Base-by-base conservation (phyloP, 2,797 vertebrate species). In the Phoebastria nigripes region DNA sequence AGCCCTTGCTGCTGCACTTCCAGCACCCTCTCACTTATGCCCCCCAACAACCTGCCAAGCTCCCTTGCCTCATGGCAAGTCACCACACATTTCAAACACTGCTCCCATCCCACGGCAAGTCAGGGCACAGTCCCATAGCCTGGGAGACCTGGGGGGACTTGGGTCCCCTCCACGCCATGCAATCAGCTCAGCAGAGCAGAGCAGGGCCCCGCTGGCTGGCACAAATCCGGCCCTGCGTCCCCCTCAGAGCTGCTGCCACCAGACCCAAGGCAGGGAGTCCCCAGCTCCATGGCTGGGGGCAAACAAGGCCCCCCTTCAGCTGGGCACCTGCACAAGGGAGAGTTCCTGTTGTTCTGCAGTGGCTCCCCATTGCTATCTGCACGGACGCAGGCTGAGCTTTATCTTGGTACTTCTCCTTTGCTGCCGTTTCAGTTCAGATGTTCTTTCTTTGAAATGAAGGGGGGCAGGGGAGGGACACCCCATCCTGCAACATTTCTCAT, bases 271-370 rank as follows among this genome's bases (percentile, higher is more conserved):
- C 56, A 20, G 9, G 29, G 44, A 44, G 62, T 24, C 4, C 41
- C 59, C 62, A 79, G 31, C 24, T 28, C 65, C n/a, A 4, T 1
- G 5, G 4, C 77, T 17, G 54, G 31, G 51, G 58, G 31, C 14
- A 31, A 8, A 5, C 1, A 2, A 15, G 17, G 22, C 17, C 71
- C 22, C 25, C 6, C 24, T 42, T 21, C 12, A 13, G 15, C 73
- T 12, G 29, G 39, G 29, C 65, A 26, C 37, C 20, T 7, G 2
- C 22, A 4, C 0, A 0, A 66, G 31, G 55, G 12, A 10, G 15
- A 25, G 55, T 16, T 79, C 51, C 58, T 72, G 55, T 26, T n/a
- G 52, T 35, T 22, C 21, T 52, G 47, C 20, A 59, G 12, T 3
- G 2, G 33, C 39, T 76, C 33, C 58, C 66, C 20, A 0, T 2